A percentile compares a stretch with the other conserved stretches of the same genome.
phyloP scores from a whole-genome alignment of 2,113 vertebrate species.

The Microcebus tavaratra region DNA sequence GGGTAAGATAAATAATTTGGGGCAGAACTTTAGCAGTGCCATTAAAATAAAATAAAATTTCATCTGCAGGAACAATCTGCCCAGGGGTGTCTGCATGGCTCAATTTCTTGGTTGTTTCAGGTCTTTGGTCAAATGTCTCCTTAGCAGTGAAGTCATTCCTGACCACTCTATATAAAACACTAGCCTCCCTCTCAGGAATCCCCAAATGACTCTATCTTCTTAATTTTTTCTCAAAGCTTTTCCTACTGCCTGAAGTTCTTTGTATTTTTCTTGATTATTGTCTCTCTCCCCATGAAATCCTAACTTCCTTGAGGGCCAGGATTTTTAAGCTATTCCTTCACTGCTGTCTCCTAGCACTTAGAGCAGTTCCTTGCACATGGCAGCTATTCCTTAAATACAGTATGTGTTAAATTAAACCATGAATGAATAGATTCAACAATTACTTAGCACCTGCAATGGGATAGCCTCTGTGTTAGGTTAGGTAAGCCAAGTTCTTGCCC shows the following conservation, averaged over 20 bases:
- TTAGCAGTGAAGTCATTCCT: not conserved
- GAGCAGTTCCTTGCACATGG: not conserved
- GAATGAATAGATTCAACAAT: not conserved
- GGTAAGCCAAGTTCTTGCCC: not conserved
- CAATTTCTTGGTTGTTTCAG: not conserved
- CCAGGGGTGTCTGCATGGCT: not conserved
- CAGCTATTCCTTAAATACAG: not conserved
- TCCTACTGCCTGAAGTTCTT: not conserved
- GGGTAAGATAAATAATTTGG: not conserved
- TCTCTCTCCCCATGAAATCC: not conserved
- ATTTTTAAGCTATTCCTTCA: not conserved
- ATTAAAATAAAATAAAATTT: not conserved
- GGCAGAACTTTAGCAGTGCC: not conserved
- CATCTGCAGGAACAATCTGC: not conserved
- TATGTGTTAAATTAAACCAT: not conserved
- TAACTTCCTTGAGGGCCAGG: not conserved
- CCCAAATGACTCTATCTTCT: too few relatives aligned
- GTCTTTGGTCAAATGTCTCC: not conserved
- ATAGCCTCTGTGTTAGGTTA: not conserved
- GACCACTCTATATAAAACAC: not conserved
- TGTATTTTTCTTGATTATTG: not conserved
- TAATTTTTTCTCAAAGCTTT: not conserved
- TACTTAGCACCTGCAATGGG: not conserved
- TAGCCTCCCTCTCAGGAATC: not conserved
- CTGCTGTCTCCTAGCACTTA: too few relatives aligned